Base-by-base conservation (phyloP, 2,113 vertebrate species). In the Ramphastos sulfuratus region DNA sequence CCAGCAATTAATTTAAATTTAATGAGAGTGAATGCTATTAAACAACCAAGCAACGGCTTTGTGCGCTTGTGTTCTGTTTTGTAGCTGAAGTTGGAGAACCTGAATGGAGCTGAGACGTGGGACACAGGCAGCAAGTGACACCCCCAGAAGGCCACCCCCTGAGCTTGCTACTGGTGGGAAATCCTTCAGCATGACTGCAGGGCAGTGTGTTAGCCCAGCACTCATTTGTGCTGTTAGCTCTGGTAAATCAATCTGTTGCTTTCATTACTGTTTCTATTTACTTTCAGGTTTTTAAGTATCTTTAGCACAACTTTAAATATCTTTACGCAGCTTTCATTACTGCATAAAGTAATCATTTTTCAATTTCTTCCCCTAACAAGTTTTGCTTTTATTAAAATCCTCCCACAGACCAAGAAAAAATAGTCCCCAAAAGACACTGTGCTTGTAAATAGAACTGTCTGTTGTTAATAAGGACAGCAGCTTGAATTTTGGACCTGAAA, bases 151-250 rank as follows among this genome's bases (percentile, higher is more conserved):
- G 20, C 12, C 48, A 95, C 12, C 8, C 46, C 31, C 31, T n/a
- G 25, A 30, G 10, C 12, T 12, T 0, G 1, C n/a, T 73, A 21
- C 5, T 46, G 76, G 52, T 0, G 0, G 69, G 2, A 4, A 71
- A 30, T 27, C 19, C 42, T 64, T 70, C 76, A 42, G 52, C 3
- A 1, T 37, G n/a, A 50, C 27, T 3, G 3, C 15, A 66, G 73
- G 52, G 37, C 61, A 73, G 63, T 9, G 3, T 30, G 48, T 33
- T 17, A 74, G 25, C 20, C n/a, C 1, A 0, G 27, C 24, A 48
- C 12, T 79, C 37, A 27, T 42, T 64, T 12, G 37, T 52, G 30
- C 14, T 23, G 79, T 31, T 42, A 71, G 12, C 14, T 77, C 58
- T 14, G 4, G 18, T 46, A 87, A 74, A 60, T 27, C 35, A 79